Conservation (phyloP, 2,797 vertebrate species). For the Telmatherina bonti region DNA sequence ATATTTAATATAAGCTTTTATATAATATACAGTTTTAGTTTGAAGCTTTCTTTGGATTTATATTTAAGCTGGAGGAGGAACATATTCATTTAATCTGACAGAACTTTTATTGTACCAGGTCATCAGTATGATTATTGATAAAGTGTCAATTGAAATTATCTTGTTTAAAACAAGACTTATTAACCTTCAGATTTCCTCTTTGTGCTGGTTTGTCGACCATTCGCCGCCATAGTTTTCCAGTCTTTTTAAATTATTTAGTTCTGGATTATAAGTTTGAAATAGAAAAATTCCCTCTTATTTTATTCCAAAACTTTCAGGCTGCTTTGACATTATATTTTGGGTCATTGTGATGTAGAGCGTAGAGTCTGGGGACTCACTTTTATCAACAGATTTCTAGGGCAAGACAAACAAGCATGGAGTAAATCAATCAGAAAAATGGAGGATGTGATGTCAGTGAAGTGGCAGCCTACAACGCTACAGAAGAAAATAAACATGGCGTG, state of each 20-base stretch:
- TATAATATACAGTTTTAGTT: background rate
- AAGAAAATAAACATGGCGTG: no score
- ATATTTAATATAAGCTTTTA: background rate
- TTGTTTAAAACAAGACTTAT: no score
- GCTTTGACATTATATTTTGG: no score
- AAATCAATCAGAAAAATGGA: no score
- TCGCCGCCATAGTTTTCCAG: background rate
- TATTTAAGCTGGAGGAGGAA: background rate
- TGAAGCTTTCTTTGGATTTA: background rate
- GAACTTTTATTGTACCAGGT: background rate
- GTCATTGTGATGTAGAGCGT: no score
- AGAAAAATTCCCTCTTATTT: no score
- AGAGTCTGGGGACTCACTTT: no score
- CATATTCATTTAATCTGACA: background rate
- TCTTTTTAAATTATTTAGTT: background rate
- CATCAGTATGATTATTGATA: background rate
- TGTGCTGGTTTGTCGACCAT: background rate
- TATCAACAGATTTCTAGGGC: no score
- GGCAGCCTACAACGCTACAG: no score
- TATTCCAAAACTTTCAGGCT: background rate
- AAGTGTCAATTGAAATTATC: no score
- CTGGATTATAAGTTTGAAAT: background rate
- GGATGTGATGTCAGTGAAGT: no score
- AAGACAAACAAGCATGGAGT: no score
- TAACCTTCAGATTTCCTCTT: background rate